Evolutionary conservation across 2,797 vertebrate species (phyloP).

Genomic region (Tragelaphus oryx): DNA sequence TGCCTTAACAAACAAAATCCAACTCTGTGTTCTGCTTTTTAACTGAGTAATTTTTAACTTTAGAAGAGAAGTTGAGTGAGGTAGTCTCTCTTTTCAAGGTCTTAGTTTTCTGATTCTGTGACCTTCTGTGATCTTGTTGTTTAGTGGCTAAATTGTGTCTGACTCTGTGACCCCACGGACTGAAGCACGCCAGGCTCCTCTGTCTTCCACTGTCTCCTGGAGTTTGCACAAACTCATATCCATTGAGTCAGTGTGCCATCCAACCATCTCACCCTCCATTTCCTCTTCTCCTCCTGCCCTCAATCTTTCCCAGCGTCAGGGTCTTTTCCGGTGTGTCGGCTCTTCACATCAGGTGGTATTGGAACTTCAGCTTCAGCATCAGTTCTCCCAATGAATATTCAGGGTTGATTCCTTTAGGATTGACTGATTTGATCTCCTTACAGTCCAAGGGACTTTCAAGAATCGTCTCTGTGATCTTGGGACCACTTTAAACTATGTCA

Average conservation of each 20-base stretch:
- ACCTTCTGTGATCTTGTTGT: background rate
- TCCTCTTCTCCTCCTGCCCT: background rate
- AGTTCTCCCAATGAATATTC: background rate
- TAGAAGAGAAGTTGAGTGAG: background rate
- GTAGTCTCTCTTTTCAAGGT: background rate
- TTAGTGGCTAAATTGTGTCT: background rate
- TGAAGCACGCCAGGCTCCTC: background rate
- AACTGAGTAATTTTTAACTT: background rate
- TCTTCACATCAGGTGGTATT: background rate
- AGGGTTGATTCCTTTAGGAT: background rate
- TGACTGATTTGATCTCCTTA: background rate
- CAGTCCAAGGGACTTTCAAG: background rate
- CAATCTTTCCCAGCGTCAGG: background rate
- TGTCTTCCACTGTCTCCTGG: background rate
- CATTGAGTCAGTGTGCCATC: background rate
- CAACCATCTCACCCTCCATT: background rate
- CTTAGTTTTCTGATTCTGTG: background rate
- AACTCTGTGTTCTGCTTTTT: background rate
- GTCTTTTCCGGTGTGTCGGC: background rate
- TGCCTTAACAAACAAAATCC: background rate
- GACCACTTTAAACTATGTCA: background rate
- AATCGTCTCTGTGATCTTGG: background rate
- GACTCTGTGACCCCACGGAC: background rate
- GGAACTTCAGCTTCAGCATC: background rate
- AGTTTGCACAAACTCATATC: background rate